phyloP scores from a whole-genome alignment of 2,888 invertebrate genomes.

The Automeris io region DNA sequence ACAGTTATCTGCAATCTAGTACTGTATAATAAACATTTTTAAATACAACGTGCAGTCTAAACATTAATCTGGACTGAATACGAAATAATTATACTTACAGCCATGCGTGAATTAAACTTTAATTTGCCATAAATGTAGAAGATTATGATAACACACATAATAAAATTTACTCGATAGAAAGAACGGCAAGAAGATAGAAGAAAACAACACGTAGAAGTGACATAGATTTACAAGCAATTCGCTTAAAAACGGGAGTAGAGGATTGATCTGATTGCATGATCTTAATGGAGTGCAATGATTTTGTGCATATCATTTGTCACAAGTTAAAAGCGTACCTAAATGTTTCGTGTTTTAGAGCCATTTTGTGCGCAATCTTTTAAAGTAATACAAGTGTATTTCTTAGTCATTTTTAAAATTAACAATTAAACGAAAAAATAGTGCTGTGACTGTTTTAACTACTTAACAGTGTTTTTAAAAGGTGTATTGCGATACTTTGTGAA shows the following conservation, averaged over 20 bases:
- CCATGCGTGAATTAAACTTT: constrained; percentile 61
- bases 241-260: constrained; percentile 36
- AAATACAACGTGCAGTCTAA: constrained; percentile 74
- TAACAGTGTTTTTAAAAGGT: constrained; percentile 2
- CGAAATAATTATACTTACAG: constrained; percentile 57
- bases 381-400: constrained; percentile 9
- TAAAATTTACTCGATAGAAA: constrained; percentile 46
- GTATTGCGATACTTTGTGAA: constrained; percentile 2
- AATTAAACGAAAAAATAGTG: constrained; percentile 18
- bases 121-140: constrained; percentile 44
- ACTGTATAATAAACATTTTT: constrained; percentile 44
- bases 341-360: constrained; percentile 52
- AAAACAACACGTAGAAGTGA: constrained; percentile 43
- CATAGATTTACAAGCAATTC: constrained; percentile 44
- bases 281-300: constrained; percentile 53
- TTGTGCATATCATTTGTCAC: constrained; percentile 42
- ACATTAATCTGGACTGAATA: constrained; percentile 60
- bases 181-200: constrained; percentile 45
- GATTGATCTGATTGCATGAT: constrained; percentile 54
- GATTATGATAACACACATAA: constrained; percentile 49
- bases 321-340: constrained; percentile 45
- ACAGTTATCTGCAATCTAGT: constrained; percentile 52
- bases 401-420: background rate
- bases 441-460: constrained; percentile 14
- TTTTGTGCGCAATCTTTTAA: constrained; percentile 53